Evolutionary conservation across 1,140 invertebrate species (phyloP).

Genomic region (Holotrichia oblita): DNA sequence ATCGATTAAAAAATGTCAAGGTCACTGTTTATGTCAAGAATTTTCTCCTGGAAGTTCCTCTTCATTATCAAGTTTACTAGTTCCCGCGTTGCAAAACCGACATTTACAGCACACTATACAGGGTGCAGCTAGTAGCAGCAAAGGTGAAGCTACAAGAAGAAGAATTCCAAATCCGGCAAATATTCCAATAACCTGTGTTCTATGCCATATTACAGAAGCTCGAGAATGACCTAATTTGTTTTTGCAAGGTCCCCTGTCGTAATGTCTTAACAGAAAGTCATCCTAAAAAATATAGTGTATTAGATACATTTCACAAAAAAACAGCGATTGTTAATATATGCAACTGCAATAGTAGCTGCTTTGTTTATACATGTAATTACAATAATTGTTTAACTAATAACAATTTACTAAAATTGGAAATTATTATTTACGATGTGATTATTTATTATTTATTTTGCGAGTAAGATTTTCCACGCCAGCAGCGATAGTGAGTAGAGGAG

Average conservation of each 20-base stretch:
- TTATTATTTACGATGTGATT: too few relatives aligned
- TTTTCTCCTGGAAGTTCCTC: slow-evolving; percentile 53
- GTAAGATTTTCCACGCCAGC: too few relatives aligned
- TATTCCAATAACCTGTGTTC: slow-evolving; percentile 95
- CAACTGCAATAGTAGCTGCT: too few relatives aligned
- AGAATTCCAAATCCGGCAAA: slow-evolving; percentile 95
- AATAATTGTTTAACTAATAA: too few relatives aligned
- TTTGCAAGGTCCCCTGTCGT: slow-evolving; percentile 97
- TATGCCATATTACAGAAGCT: slow-evolving; percentile 96
- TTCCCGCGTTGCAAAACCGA: slow-evolving; percentile 66
- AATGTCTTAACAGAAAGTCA: slow-evolving; percentile 94
- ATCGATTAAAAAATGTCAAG: slow-evolving; percentile 1
- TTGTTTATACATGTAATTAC: too few relatives aligned
- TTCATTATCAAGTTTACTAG: slow-evolving; percentile 59
- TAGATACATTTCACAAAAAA: neutral
- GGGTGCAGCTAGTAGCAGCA: slow-evolving; percentile 90
- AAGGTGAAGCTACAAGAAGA: slow-evolving; percentile 90
- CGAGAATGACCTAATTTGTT: slow-evolving; percentile 96
- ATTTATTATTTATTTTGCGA: too few relatives aligned
- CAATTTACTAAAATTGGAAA: too few relatives aligned
- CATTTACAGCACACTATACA: slow-evolving; percentile 98
- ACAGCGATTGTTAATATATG: too few relatives aligned
- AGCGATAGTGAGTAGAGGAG: too few relatives aligned
- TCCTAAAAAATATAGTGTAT: slow-evolving; percentile 74
- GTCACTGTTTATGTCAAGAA: slow-evolving; percentile 28